A percentile compares a stretch with the other conserved stretches of the same genome.
Evolutionary conservation across 2,888 invertebrate genomes (phyloP).

Genomic region (Sepioteuthis lessoniana): DNA sequence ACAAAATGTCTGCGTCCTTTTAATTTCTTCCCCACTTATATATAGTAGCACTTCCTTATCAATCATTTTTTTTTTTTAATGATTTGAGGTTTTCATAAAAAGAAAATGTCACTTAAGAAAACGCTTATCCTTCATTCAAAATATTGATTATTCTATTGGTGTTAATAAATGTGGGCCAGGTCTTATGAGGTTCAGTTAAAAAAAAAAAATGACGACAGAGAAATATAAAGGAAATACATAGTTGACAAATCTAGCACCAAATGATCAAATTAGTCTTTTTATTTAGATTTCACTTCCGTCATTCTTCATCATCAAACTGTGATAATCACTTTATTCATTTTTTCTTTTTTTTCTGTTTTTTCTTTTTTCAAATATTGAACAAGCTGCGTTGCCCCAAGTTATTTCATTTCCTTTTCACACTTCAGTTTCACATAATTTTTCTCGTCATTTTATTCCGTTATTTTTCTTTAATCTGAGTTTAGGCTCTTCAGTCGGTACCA

Average conservation of each 20-base stretch:
- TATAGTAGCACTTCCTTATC: neutral
- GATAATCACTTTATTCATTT: too few relatives aligned
- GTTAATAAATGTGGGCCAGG: neutral
- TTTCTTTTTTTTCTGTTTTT: neutral
- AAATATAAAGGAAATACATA: neutral
- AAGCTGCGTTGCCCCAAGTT: neutral
- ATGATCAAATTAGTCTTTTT: neutral
- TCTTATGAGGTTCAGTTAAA: neutral
- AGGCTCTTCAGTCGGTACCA: neutral
- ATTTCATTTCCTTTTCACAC: neutral
- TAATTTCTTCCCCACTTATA: neutral
- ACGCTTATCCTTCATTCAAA: neutral
- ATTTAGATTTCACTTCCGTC: neutral
- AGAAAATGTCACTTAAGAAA: neutral
- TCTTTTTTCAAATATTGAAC: neutral
- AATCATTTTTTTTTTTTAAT: neutral
- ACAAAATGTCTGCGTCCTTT: too few relatives aligned
- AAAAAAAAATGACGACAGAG: neutral
- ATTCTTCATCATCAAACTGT: neutral
- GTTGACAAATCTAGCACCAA: neutral
- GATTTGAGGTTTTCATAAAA: neutral
- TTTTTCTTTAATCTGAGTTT: neutral
- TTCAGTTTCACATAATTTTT: neutral
- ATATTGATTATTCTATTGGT: neutral
- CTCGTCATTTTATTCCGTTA: neutral